Evolutionary conservation across 2,888 invertebrate species (phyloP), one percentile per base, ranked within the genome.

Genomic region (Odontocerum albicorne): DNA sequence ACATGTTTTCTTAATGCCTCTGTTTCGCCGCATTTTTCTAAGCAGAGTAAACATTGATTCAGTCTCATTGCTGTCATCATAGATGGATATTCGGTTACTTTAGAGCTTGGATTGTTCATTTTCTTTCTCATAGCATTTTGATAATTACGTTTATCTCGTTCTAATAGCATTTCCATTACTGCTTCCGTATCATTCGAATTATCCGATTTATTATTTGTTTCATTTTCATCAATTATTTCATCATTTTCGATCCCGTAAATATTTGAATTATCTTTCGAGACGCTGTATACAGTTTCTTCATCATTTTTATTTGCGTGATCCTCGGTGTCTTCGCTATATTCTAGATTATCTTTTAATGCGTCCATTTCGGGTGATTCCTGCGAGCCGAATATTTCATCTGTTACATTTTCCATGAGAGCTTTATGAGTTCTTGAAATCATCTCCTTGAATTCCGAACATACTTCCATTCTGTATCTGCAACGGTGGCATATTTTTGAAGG

Each of bases 391-490:
- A 44, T 15, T 17, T 50, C 49, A 8, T 53, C 51, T 17, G 20
- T 38, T 4, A 54, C 27, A 35, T 53, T 59, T n/a, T 56, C 46
- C 12, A 20, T 19, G 8, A 62, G 52, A 32, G 49, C 52, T 39
- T 45, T 53, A 15, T 62, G 55, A 2, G 60, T 56, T 47, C 54
- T 49, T 4, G 53, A 15, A 1, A 62, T 39, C 59, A 61, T 54
- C 16, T 54, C 52, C 38, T 47, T 55, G 45, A 61, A 62, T n/a
- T 61, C 55, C 20, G 17, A 55, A 21, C 51, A 61, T 6, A 49
- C 19, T 46, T 59, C 59, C 6, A 62, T 57, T 50, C 53, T 60
- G 39, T 51, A 61, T 6, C 55, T 53, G 38, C 62, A 62, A 31
- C 46, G 44, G 33, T 60, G 60, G 33, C 62, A 62, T 27, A 59